phyloP scores from a whole-genome alignment of 2,113 vertebrate species.

The Chamaetylas fuelleborni region DNA sequence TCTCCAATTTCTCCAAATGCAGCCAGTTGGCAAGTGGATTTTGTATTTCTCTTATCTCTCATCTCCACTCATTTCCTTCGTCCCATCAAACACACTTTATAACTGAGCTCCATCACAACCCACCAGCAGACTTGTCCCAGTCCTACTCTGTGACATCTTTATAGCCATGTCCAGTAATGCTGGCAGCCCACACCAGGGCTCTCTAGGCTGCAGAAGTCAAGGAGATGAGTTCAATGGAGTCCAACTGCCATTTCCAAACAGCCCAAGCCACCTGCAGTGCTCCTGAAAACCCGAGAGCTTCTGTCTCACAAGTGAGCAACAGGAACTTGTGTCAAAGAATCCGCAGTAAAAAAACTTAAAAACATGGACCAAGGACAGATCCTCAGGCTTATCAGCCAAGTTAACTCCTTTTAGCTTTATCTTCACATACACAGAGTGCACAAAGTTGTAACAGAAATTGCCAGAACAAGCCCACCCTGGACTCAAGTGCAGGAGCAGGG shows the following conservation, averaged over 20 bases:
- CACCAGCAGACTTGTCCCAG: background rate
- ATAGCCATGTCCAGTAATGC: background rate
- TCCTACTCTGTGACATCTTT: background rate
- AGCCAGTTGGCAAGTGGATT: fast-evolving
- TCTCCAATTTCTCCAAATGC: background rate
- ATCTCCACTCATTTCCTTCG: background rate
- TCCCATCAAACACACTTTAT: background rate
- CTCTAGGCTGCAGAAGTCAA: background rate
- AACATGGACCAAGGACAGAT: background rate
- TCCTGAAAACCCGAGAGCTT: background rate
- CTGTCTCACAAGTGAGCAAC: background rate
- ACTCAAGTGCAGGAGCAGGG: background rate
- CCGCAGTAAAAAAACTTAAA: background rate
- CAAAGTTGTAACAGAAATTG: background rate
- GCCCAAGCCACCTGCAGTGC: background rate
- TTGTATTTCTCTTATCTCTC: background rate
- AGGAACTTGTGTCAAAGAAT: background rate
- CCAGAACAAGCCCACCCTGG: background rate
- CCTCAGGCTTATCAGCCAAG: background rate
- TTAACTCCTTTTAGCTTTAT: background rate
- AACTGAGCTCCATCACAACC: background rate
- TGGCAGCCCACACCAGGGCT: background rate
- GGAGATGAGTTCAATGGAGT: fast-evolving
- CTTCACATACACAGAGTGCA: background rate
- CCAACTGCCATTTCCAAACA: background rate